Percentiles rank a stretch among this genome's conserved stretches.
Evolutionary conservation across 2,113 vertebrate genomes (phyloP).

Genomic region (Bubo blakistoni): DNA sequence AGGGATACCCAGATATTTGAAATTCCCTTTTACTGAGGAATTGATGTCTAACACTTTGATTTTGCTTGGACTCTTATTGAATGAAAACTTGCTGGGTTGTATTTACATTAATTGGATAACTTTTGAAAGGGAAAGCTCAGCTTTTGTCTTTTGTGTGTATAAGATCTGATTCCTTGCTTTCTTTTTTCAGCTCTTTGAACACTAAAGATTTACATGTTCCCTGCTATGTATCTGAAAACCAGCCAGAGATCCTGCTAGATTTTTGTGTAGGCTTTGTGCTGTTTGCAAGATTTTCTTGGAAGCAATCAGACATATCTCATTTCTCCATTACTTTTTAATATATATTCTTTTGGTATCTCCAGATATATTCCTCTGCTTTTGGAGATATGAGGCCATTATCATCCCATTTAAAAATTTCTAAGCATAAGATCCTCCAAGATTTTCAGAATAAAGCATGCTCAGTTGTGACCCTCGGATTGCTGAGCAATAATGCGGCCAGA

Average conservation of each 20-base stretch:
- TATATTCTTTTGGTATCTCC: neutral
- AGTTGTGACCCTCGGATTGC: neutral
- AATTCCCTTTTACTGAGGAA: conserved; percentile 8
- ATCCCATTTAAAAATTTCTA: neutral
- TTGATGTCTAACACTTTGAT: conserved; percentile 41
- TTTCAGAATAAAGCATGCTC: neutral
- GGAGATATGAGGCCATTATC: neutral
- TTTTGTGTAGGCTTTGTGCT: neutral
- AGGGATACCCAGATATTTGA: neutral
- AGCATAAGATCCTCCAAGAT: neutral
- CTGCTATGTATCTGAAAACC: neutral
- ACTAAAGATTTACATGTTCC: neutral
- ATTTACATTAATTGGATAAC: neutral
- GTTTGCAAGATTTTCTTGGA: neutral
- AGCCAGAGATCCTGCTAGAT: neutral
- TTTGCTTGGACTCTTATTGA: neutral
- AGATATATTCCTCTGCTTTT: neutral
- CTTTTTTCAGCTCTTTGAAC: neutral
- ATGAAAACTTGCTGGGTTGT: neutral
- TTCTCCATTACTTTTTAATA: neutral
- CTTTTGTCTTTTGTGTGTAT: neutral
- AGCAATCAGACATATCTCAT: neutral
- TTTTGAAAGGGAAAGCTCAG: conserved; percentile 15
- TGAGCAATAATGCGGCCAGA: neutral
- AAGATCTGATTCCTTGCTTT: neutral